A percentile compares a stretch with the other conserved stretches of the same genome.
These are phyloP conservation scores for Aphis craccivora DNA, from an alignment of 1,140 invertebrate species.

Conservation along the genomic window DNA sequence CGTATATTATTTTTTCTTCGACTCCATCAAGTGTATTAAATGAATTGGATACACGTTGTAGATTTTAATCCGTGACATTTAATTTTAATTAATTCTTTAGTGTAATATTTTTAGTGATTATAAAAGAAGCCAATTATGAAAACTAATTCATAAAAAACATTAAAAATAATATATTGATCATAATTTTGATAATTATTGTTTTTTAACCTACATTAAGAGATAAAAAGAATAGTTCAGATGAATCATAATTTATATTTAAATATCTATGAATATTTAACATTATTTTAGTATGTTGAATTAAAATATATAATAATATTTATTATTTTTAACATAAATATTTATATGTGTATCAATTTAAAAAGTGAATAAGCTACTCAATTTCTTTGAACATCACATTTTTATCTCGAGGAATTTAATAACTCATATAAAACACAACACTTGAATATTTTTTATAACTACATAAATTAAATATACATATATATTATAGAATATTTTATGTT, in stretches of 20 bases:
- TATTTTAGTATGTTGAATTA: not conserved
- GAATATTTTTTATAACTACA: constrained; percentile 19
- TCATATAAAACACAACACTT: not conserved
- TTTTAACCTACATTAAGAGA: no score
- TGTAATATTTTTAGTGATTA: not conserved
- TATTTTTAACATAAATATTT: not conserved
- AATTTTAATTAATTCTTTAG: not conserved
- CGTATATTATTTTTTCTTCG: not conserved
- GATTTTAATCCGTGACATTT: not conserved
- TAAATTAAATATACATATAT: not conserved
- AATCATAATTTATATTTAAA: not conserved
- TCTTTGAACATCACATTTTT: not conserved
- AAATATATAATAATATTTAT: not conserved
- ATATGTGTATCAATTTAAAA: not conserved
- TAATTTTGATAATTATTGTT: not conserved
- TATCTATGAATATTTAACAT: not conserved
- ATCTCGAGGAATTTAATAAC: not conserved
- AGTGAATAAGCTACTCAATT: not conserved
- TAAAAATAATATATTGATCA: not conserved
- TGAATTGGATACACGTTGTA: not conserved
- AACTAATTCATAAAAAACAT: not conserved
- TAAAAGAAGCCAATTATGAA: not conserved
- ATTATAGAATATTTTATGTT: not conserved
- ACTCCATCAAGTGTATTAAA: not conserved
- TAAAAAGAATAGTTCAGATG: not conserved